Evolutionary conservation across 2,888 invertebrate species (phyloP).

Genomic region (Athripsodes cinereus): DNA sequence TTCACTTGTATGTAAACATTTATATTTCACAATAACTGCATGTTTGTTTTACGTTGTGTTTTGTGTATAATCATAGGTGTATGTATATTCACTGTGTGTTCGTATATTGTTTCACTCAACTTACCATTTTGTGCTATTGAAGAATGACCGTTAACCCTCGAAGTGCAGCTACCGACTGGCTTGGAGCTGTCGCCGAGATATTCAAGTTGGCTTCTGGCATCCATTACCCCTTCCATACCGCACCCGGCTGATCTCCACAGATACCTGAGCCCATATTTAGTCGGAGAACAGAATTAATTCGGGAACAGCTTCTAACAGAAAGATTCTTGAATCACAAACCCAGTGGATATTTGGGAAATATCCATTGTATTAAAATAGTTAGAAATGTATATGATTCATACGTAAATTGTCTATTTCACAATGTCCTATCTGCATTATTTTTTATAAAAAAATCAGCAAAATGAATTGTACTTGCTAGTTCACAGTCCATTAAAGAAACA

Average conservation of each 20-base stretch:
- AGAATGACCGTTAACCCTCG: constrained; percentile 26
- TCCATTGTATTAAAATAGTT: too few species aligned
- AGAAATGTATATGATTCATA: too few species aligned
- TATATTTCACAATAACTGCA: neutral
- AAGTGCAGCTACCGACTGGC: constrained; percentile 26
- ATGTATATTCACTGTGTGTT: neutral
- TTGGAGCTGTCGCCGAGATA: neutral
- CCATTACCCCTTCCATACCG: constrained; percentile 5
- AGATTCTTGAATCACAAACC: neutral
- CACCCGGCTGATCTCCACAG: constrained; percentile 5
- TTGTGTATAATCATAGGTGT: constrained; percentile 3
- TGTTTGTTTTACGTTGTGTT: constrained; percentile 2
- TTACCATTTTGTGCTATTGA: constrained; percentile 27
- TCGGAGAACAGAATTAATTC: constrained; percentile 19
- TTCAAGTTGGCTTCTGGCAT: constrained; percentile 4
- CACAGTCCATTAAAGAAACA: too few species aligned
- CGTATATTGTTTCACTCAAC: constrained; percentile 7
- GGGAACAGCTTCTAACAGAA: constrained; percentile 11
- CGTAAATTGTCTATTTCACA: too few species aligned
- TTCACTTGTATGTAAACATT: neutral
- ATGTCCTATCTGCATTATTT: too few species aligned
- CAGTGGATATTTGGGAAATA: constrained; percentile 6
- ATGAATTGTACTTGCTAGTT: too few species aligned
- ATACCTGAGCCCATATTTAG: constrained; percentile 26
- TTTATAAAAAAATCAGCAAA: too few species aligned